Evolutionary conservation across 2,888 invertebrate genomes (phyloP).

Genomic region (Chelonus formosanus): DNA sequence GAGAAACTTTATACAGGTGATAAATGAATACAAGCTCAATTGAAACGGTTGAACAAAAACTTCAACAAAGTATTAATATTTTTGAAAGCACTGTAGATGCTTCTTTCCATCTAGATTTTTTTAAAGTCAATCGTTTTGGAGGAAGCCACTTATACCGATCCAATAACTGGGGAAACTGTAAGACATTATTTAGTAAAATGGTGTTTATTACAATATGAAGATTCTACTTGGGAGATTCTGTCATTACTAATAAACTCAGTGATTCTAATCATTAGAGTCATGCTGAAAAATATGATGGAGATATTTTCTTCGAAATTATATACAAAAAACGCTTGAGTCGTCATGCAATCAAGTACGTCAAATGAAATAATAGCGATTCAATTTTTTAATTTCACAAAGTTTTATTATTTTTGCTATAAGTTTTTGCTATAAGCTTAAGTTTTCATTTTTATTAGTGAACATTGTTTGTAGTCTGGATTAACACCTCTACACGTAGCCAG

Average conservation of each 20-base stretch:
- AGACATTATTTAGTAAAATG: conserved; percentile 98
- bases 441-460: no score
- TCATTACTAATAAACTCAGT: conserved; percentile 59
- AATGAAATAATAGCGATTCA: no score
- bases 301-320: conserved; percentile 91
- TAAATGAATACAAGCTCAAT: conserved; percentile 91
- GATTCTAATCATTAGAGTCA: conserved; percentile 92
- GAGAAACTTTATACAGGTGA: conserved; percentile 96
- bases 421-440: no score
- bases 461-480: conserved; percentile 77
- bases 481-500: conserved; percentile 97
- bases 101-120: conserved; percentile 98
- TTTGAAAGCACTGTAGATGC: conserved; percentile 95
- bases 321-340: conserved; percentile 96
- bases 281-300: conserved; percentile 92
- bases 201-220: conserved; percentile 96
- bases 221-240: conserved; percentile 99
- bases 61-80: conserved; percentile 86
- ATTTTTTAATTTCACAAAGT: no score
- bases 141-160: conserved; percentile 87
- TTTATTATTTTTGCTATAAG: no score
- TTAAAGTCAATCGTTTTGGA: conserved; percentile 97
- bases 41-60: conserved; percentile 93
- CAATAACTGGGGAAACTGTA: conserved; percentile 79
- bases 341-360: conserved; percentile 99